Evolutionary conservation across 2,113 vertebrate species (phyloP).

Genomic region (zebrafish (Danio rerio)): GRCz12tu NC_133178.1:22940501-22941000

Average conservation of each 20-base stretch:
- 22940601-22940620: slow-evolving; percentile 78
- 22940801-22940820: slow-evolving; percentile 90
- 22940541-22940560: slow-evolving; percentile 58
- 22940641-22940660: slow-evolving; percentile 79
- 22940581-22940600: slow-evolving; percentile 82
- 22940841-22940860: slow-evolving; percentile 79
- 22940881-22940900: slow-evolving; percentile 69
- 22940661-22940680: too few relatives aligned
- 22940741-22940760: slow-evolving; percentile 81
- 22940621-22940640: slow-evolving; percentile 67
- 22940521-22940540: slow-evolving; percentile 57
- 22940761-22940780: slow-evolving; percentile 93
- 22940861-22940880: slow-evolving; percentile 80
- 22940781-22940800: slow-evolving; percentile 89
- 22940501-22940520: slow-evolving; percentile 68
- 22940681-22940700: too few relatives aligned
- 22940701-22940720: too few relatives aligned
- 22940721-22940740: too few relatives aligned
- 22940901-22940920: slow-evolving; percentile 50
- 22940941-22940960: not conserved
- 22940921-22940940: not conserved
- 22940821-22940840: slow-evolving; percentile 83
- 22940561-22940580: slow-evolving; percentile 66
- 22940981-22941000: slow-evolving; percentile 6
- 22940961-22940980: not conserved